These are phyloP conservation scores for Volucella bombylans DNA, from an alignment of 2,888 invertebrate species.

Conservation along the genomic window DNA sequence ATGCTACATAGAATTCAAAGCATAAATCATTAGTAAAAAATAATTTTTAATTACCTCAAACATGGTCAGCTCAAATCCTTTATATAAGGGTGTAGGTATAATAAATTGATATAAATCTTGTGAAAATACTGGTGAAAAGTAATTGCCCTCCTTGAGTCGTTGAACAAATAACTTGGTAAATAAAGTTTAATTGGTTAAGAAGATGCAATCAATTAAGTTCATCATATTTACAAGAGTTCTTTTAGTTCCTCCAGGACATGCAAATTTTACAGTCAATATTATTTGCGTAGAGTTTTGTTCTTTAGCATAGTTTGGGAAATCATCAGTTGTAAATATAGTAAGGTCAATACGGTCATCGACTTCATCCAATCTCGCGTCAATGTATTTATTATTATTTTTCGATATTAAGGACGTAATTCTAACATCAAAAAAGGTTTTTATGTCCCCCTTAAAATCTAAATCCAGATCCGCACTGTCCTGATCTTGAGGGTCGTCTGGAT, in stretches of 20 bases:
- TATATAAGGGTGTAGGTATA: conserved; percentile 76
- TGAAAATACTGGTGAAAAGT: conserved; percentile 75
- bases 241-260: conserved; percentile 69
- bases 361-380: conserved; percentile 75
- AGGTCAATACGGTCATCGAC: conserved; percentile 38
- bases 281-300: conserved; percentile 74
- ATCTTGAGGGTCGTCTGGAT: background rate
- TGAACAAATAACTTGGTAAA: conserved; percentile 74
- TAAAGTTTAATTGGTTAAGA: background rate
- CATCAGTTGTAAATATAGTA: conserved; percentile 74
- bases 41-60: conserved; percentile 62
- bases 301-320: conserved; percentile 75
- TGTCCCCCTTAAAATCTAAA: conserved; percentile 14
- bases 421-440: conserved; percentile 64
- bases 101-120: conserved; percentile 74
- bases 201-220: background rate
- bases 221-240: conserved; percentile 68
- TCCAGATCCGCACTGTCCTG: conserved; percentile 30
- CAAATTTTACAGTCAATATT: conserved; percentile 69
- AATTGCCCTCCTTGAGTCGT: conserved; percentile 75
- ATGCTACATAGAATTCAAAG: no score
- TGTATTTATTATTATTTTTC: conserved; percentile 75
- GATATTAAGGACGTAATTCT: conserved; percentile 67
- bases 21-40: no score
- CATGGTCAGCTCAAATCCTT: conserved; percentile 75